phyloP scores from a whole-genome alignment of 2,113 vertebrate species.

The Australoheros scitulus region DNA sequence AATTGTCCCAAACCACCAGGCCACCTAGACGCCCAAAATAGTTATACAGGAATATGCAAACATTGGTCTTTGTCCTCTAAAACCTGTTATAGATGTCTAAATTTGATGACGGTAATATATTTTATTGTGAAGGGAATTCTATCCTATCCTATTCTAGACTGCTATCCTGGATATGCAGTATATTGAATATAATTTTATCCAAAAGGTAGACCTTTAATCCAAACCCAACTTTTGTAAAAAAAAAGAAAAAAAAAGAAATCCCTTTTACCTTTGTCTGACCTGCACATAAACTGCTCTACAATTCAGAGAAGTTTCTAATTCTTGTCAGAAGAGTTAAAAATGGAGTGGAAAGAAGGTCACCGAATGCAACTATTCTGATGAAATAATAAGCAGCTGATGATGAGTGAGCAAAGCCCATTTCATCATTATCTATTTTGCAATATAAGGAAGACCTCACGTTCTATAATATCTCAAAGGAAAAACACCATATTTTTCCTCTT shows the following conservation, averaged over 20 bases:
- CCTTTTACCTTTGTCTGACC: neutral
- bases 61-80: neutral
- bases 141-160: neutral
- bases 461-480: conserved; percentile 30
- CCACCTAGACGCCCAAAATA: conserved; percentile 1
- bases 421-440: conserved; percentile 39
- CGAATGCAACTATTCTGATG: conserved; percentile 14
- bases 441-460: conserved; percentile 8
- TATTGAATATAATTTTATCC: neutral
- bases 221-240: neutral
- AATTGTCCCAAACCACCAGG: neutral
- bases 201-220: neutral
- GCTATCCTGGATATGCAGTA: neutral
- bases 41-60: neutral
- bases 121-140: neutral
- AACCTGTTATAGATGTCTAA: neutral
- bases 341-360: conserved; percentile 41
- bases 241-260: neutral
- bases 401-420: conserved; percentile 35
- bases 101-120: neutral
- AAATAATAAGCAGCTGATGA: conserved; percentile 50
- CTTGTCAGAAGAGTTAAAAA: conserved; percentile 9
- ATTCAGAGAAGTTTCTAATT: neutral
- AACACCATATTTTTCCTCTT: neutral
- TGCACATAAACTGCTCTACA: no score